Evolutionary conservation across 2,113 vertebrate genomes (phyloP), one percentile per base, ranked within the genome.

Genomic region (Leptobrachium leishanense): DNA sequence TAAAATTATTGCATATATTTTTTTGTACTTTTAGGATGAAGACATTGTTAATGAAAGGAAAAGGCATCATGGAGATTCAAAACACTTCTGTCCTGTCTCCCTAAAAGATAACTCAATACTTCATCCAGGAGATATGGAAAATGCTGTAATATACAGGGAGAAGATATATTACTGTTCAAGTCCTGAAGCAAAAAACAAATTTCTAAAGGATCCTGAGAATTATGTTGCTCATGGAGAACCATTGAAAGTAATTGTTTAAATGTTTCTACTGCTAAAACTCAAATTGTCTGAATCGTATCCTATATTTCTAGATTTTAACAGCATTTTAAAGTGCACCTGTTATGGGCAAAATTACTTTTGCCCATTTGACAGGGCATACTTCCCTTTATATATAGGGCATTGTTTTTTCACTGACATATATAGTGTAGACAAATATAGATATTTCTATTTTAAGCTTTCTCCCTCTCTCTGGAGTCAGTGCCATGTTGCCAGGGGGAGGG

Each of bases 61-160:
- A 83, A 95, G 94, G 67, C 86, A 90, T 15, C 83, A 96, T 75
- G 97, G 97, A 54, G 96, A 98, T 54, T 92, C 95, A 43, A 92
- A 89, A 39, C 90, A 96, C 83, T 98, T 95, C 81, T 99, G 98
- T 83, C 95, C 97, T 2, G 96, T 98, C 82, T 89, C 88, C 84
- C 89, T 99, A 80, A 95, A 95, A 85, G 94, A 93, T 76, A 87
- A 89, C 6, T 93, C 92, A 44, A 78, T 95, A 41, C 92, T 99
- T 46, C 84, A 82, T 13, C 95, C 95, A 43, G 93, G 95, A 82
- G 85, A 53, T 2, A 43, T 83, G 2, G 92, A 96, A 11, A 75
- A 90, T 50, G 88, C 93, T 77, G 95, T 90, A 65, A 98, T 94
- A 84, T 99, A 98, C 85, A 88, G 87, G 74, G 96, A 98, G 76